Percentiles rank a stretch among this genome's conserved stretches.
Conservation (phyloP, 2,888 invertebrate species). For the Tolmerus cingulatus region DNA sequence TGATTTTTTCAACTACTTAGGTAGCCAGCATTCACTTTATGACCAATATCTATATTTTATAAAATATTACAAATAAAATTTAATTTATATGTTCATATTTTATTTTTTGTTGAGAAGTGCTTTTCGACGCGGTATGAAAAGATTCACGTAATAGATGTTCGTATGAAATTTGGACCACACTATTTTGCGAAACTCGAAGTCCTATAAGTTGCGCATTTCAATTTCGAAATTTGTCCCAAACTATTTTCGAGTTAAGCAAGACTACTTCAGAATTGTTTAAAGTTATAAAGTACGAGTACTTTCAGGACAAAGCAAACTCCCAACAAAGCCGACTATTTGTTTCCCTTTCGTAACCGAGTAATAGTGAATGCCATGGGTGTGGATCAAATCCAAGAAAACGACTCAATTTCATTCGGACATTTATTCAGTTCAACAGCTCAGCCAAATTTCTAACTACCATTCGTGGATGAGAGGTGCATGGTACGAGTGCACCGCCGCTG, state of each 20-base stretch:
- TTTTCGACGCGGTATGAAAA: background rate
- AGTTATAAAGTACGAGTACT: background rate
- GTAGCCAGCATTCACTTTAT: too few species aligned
- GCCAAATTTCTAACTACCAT: constrained; percentile 36
- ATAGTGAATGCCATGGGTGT: background rate
- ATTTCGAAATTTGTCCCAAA: background rate
- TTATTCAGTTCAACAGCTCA: constrained; percentile 29
- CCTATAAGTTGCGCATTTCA: background rate
- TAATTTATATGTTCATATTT: too few species aligned
- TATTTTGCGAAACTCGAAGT: background rate
- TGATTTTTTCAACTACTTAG: too few species aligned
- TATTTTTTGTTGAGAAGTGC: background rate
- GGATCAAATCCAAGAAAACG: background rate
- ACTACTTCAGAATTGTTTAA: background rate
- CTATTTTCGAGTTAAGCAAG: background rate
- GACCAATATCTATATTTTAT: too few species aligned
- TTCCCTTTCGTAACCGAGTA: background rate
- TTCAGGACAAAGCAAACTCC: background rate
- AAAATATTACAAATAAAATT: too few species aligned
- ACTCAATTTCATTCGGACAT: background rate
- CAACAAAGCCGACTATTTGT: background rate
- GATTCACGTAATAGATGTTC: too few species aligned
- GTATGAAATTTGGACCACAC: background rate
- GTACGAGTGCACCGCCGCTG: constrained; percentile 46
- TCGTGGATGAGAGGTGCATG: constrained; percentile 50